Evolutionary conservation across 2,113 vertebrate species (phyloP), one percentile per base, ranked within the genome.

Genomic region (Corythoichthys haematopterus): DNA sequence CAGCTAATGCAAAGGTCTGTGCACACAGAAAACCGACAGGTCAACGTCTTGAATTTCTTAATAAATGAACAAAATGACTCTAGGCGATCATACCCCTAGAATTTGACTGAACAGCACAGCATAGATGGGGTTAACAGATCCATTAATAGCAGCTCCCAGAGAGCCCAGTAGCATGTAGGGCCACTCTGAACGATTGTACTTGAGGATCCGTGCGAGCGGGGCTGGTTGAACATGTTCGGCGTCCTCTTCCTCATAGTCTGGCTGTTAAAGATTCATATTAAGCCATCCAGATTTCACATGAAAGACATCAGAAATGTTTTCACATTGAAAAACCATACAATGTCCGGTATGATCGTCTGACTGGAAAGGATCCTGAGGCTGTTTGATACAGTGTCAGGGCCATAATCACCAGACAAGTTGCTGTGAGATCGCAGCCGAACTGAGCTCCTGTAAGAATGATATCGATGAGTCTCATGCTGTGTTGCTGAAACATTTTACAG

Each of bases 161-260:
- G 90, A 90, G 10, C 92, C 92, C 55, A 93, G n/a, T 20, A 93
- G 64, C 84, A 93, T 85, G 77, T 92, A 92, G 10, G 87, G 91
- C 91, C 92, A 93, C 63, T 93, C 92, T 0, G 89, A 78, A 53
- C 64, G 46, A 81, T 93, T 93, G 76, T 91, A 93, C 70, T 86
- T 91, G 38, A 93, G 80, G 80, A 93, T 91, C 14, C 90, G 88
- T 36, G 74, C n/a, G 10, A 93, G 78, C 5, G 90, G 76, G 28
- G 90, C 89, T 3, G 85, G 57, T 63, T 90, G 77, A 3, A 70
- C 46, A 0, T 38, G 5, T 16, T 87, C 68, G 0, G 80, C 51
- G 55, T 51, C 47, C 28, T 77, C 65, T 14, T 80, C 69, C 43
- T 88, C 69, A 38, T 4, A 37, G 4, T 47, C 60, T 50, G 43